phyloP scores from a whole-genome alignment of 2,888 invertebrate genomes.

The Junonia oenone region DNA sequence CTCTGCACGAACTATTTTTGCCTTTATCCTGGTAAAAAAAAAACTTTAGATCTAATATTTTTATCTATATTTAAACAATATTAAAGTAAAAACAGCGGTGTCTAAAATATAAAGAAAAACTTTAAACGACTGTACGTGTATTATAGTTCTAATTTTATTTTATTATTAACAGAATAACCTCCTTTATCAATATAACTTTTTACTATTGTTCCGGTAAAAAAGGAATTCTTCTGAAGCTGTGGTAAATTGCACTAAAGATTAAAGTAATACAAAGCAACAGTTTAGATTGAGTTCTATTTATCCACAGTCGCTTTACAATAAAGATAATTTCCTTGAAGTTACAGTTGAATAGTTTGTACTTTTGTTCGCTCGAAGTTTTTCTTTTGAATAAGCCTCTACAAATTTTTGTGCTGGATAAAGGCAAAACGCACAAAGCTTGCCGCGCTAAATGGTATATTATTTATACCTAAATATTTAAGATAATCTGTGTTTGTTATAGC shows the following conservation, averaged over 20 bases:
- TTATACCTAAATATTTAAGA: not conserved
- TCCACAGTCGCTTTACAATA: not conserved
- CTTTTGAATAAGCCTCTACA: not conserved
- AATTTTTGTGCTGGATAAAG: not conserved
- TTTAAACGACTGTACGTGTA: not conserved
- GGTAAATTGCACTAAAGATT: not conserved
- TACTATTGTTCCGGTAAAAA: too few species aligned
- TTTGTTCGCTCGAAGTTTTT: not conserved
- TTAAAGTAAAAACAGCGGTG: not conserved
- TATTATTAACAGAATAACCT: too few species aligned
- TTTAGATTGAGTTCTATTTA: not conserved
- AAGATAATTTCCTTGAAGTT: slow-evolving; percentile 1
- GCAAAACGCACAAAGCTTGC: slow-evolving; percentile 2
- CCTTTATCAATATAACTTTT: too few species aligned
- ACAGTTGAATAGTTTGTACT: not conserved
- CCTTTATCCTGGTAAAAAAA: slow-evolving; percentile 23
- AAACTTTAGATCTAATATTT: too few species aligned
- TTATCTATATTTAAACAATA: slow-evolving; percentile 8
- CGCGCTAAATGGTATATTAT: not conserved
- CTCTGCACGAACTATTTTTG: slow-evolving; percentile 49
- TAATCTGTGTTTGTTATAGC: too few species aligned
- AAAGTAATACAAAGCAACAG: not conserved
- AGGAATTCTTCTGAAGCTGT: not conserved
- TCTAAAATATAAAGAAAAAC: not conserved
- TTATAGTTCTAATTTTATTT: too few species aligned